Conservation (phyloP, 2,888 invertebrate species). For the Gandaritis pyraliata region DNA sequence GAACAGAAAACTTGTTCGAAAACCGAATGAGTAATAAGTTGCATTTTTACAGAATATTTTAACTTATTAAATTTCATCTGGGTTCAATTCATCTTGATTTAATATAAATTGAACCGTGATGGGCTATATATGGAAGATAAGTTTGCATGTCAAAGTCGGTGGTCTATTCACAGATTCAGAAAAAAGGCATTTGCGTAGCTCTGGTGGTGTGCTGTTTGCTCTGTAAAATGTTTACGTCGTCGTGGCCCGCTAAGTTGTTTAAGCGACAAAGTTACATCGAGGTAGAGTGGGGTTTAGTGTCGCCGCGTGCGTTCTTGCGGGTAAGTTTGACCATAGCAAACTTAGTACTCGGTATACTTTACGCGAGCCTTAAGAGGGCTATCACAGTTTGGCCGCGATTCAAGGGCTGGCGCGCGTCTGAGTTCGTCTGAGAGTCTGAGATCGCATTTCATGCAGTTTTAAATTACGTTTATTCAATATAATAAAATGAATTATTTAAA, state of each 20-base stretch:
- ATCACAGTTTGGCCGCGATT: too few species aligned
- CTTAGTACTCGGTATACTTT: slow-evolving; percentile 69
- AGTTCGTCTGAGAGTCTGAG: too few species aligned
- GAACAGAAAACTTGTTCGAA: slow-evolving; percentile 10
- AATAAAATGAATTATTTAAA: too few species aligned
- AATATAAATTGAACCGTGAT: slow-evolving; percentile 18
- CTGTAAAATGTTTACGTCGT: slow-evolving; percentile 57
- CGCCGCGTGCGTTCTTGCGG: slow-evolving; percentile 68
- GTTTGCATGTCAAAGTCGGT: slow-evolving; percentile 8
- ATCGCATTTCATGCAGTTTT: too few species aligned
- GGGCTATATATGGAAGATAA: slow-evolving; percentile 10
- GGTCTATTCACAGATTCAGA: not conserved
- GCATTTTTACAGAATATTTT: slow-evolving; percentile 15
- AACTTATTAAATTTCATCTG: not conserved
- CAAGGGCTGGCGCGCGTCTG: too few species aligned
- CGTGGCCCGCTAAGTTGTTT: slow-evolving; percentile 59
- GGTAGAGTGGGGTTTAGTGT: slow-evolving; percentile 70
- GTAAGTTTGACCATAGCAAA: slow-evolving; percentile 70
- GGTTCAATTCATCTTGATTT: not conserved
- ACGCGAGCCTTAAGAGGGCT: slow-evolving; percentile 49
- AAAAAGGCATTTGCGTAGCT: slow-evolving; percentile 1
- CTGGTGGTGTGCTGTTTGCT: slow-evolving; percentile 39
- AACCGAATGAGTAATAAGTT: slow-evolving; percentile 10
- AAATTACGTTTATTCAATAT: too few species aligned
- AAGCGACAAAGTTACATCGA: slow-evolving; percentile 66